Evolutionary conservation across 2,113 vertebrate genomes (phyloP), one percentile per base, ranked within the genome.

Genomic region (Paracanthobrama guichenoti): DNA sequence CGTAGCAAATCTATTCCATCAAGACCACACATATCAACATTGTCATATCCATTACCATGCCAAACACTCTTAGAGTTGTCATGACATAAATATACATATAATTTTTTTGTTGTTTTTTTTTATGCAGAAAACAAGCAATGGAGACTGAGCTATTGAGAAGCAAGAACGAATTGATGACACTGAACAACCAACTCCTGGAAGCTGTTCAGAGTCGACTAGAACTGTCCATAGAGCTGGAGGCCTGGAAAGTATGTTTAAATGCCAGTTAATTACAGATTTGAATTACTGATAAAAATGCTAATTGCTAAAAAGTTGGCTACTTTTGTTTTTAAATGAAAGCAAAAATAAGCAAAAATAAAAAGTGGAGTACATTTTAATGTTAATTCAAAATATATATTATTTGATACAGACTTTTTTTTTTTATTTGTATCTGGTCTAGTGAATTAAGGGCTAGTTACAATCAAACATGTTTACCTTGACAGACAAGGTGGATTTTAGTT

Each of bases 171-270:
- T 44, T 96, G 87, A 95, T 91, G 85, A 48, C 9, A 3, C 89
- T 95, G 80, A 96, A 97, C 92, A 95, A 96, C 79, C 95, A 96
- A 88, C 91, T 96, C 85, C 91, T 97, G 90, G 95, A 96, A 74
- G 94, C 95, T 1, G 92, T 95, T 16, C 94, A 96, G 92, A 95
- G 95, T 80, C 94, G 96, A 42, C 91, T 96, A 91, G 94, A 95
- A 86, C 89, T 96, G 84, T 92, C 92, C 3, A 90, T 96, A 90
- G 96, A 97, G 90, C 90, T 96, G 7, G 96, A 97, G 67, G 93
- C 95, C 82, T 97, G 96, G 96, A 95, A 96, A 95, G 96, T 96
- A 92, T 83, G 90, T 67, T 79, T 82, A 35, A 50, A 16, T 2
- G 16, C 16, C 18, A 20, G 20, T 55, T 20, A 55, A 55, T 13